phyloP scores from a whole-genome alignment of 37 sponge, comb jelly and placozoan genomes.

The Spongilla lacustris region DNA sequence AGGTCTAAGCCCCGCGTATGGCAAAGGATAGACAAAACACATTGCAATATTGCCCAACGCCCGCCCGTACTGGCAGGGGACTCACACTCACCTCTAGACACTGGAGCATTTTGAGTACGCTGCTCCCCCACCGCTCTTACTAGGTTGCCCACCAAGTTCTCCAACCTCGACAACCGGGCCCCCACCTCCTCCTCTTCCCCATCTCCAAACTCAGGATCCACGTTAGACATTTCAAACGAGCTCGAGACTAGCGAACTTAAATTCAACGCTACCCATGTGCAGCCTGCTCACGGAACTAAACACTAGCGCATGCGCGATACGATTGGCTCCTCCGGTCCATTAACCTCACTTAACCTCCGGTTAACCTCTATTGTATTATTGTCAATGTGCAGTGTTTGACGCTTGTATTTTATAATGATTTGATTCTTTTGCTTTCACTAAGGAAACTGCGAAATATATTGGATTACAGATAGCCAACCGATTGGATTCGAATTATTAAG shows the following conservation, averaged over 20 bases:
- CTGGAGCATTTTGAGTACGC: not conserved
- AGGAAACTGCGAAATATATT: too few relatives aligned
- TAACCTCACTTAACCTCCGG: constrained; percentile 1
- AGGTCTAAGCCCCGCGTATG: not conserved
- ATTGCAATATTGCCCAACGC: not conserved
- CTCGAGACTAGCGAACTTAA: too few relatives aligned
- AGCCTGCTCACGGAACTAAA: not conserved
- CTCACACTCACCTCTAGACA: not conserved
- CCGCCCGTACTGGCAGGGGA: not conserved
- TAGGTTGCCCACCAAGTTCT: not conserved
- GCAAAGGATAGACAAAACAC: not conserved
- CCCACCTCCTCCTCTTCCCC: not conserved
- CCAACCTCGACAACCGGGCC: not conserved
- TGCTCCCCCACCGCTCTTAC: not conserved
- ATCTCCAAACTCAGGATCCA: not conserved
- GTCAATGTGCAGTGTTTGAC: too few relatives aligned
- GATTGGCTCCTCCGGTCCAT: not conserved
- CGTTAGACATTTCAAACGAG: not conserved
- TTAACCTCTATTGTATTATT: not conserved
- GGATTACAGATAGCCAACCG: too few relatives aligned
- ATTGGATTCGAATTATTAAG: too few relatives aligned
- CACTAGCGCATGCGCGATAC: not conserved
- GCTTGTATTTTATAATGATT: too few relatives aligned
- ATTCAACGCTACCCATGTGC: not conserved
- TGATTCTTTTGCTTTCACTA: too few relatives aligned